Evolutionary conservation across 1,140 invertebrate genomes (phyloP).

Genomic region (Drosophila erecta): DNA sequence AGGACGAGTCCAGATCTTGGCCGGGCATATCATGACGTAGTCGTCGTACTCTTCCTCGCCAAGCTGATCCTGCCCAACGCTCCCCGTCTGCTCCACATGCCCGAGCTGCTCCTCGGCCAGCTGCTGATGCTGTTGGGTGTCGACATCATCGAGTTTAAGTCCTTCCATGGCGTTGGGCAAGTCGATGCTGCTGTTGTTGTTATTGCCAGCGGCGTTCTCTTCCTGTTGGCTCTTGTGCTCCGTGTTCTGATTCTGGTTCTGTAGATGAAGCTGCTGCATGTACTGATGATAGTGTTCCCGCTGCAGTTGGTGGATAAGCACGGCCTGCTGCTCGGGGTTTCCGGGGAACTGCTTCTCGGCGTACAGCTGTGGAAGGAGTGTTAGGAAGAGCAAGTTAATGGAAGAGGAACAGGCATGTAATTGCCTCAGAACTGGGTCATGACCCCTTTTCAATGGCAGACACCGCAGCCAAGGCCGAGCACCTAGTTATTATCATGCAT

Average conservation of each 20-base stretch:
- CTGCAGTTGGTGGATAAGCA: slow-evolving; percentile 96
- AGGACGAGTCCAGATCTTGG: slow-evolving; percentile 97
- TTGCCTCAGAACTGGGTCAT: slow-evolving; percentile 44
- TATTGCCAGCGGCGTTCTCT: slow-evolving; percentile 20
- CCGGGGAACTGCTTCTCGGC: slow-evolving; percentile 98
- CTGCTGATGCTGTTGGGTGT: slow-evolving; percentile 5
- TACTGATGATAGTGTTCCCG: slow-evolving; percentile 99
- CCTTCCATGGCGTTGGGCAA: slow-evolving; percentile 56
- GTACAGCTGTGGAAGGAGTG: slow-evolving; percentile 86
- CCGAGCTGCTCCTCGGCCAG: slow-evolving; percentile 21
- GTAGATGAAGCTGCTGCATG: slow-evolving; percentile 93
- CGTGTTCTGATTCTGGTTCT: slow-evolving; percentile 63
- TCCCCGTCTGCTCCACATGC: slow-evolving; percentile 6
- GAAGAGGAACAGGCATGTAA: neutral
- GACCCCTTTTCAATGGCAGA: slow-evolving; percentile 47
- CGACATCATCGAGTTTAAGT: slow-evolving; percentile 47
- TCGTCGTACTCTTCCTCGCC: slow-evolving; percentile 84
- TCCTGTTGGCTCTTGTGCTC: slow-evolving; percentile 7
- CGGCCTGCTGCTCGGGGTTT: slow-evolving; percentile 95
- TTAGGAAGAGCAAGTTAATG: neutral
- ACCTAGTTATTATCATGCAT: slow-evolving; percentile 23
- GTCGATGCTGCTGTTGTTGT: slow-evolving; percentile 50
- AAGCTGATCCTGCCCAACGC: slow-evolving; percentile 38
- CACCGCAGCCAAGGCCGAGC: neutral
- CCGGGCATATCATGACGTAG: slow-evolving; percentile 88